Evolutionary conservation across 2,888 invertebrate genomes (phyloP).

Genomic region (Carterocephalus palaemon): DNA sequence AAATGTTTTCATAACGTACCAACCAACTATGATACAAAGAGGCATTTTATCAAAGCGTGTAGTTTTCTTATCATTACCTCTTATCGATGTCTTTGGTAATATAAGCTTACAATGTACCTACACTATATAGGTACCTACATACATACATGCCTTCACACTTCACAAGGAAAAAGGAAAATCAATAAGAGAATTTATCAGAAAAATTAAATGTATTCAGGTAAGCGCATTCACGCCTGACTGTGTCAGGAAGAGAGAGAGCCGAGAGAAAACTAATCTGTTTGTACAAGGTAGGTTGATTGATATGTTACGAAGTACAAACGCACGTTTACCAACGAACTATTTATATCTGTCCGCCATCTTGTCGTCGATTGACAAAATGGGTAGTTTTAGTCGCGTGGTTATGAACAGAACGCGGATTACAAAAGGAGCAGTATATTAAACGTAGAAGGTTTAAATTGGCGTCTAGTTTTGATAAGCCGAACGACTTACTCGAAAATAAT

Average conservation of each 20-base stretch:
- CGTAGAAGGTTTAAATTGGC: neutral
- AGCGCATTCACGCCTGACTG: conserved; percentile 34
- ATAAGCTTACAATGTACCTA: too few species aligned
- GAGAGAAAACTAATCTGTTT: conserved; percentile 42
- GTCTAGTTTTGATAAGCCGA: neutral
- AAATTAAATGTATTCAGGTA: neutral
- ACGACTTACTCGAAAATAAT: conserved; percentile 3
- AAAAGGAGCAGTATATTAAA: conserved; percentile 2
- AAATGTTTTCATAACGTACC: too few species aligned
- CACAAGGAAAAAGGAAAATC: conserved; percentile 4
- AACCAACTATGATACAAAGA: too few species aligned
- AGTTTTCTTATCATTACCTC: too few species aligned
- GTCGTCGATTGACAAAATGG: conserved; percentile 64
- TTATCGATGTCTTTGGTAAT: too few species aligned
- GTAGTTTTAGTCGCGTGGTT: conserved; percentile 34
- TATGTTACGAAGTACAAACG: conserved; percentile 60
- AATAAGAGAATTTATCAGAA: conserved; percentile 11
- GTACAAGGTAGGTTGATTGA: conserved; percentile 51
- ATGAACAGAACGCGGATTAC: conserved; percentile 29
- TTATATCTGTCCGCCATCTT: conserved; percentile 70
- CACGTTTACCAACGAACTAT: conserved; percentile 57
- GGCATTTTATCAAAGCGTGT: too few species aligned
- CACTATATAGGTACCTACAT: too few species aligned
- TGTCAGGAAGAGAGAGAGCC: conserved; percentile 38
- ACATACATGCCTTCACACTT: neutral